Evolutionary conservation across 2,797 vertebrate species (phyloP), one percentile per base, ranked within the genome.

Genomic region (Pseudomugil tenellus): DNA sequence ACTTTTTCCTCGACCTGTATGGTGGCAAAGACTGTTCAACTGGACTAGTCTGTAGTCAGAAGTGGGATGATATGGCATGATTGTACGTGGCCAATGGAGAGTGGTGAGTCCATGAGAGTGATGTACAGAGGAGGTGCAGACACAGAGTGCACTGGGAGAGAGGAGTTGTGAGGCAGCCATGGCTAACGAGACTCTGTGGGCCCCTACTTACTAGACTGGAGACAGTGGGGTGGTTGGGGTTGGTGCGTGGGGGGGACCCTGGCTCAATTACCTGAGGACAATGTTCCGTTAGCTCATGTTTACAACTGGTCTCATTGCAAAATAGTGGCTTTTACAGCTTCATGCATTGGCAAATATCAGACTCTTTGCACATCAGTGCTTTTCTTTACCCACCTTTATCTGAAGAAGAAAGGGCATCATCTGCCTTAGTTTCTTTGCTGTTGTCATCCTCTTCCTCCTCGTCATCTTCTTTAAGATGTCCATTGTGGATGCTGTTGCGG

Each of bases 121-220:
- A 92, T 86, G 89, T 72, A 85, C 59, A 84, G 63, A 91, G 88
- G 87, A 87, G 89, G 90, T 87, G 88, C 86, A 84, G 84, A 90
- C 85, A 90, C 63, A 92, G 84, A 87, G 88, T 79, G 90, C 82
- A 89, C 87, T 90, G 78, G 84, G 84, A 91, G 87, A 92, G 85
- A 90, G 86, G 87, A 90, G 90, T 92, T 88, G 91, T 91, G 90
- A 91, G 90, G 90, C 91, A 91, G 87, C 90, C 89, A 81, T 91
- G 92, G 90, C 92, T 91, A 90, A 89, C 85, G 66, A 92, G 85
- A 92, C 91, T 93, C 90, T 91, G 89, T 92, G 91, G 92, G 87
- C 83, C 92, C 92, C 92, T 91, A 93, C 92, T 93, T 93, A 93
- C 92, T 93, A 92, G 92, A 92, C 91, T 92, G 92, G 78, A 92